A percentile compares a stretch with the other conserved stretches of the same genome.
These are phyloP conservation scores for Chesias legatella DNA, from an alignment of 2,888 invertebrate species.

Conservation along the genomic window DNA sequence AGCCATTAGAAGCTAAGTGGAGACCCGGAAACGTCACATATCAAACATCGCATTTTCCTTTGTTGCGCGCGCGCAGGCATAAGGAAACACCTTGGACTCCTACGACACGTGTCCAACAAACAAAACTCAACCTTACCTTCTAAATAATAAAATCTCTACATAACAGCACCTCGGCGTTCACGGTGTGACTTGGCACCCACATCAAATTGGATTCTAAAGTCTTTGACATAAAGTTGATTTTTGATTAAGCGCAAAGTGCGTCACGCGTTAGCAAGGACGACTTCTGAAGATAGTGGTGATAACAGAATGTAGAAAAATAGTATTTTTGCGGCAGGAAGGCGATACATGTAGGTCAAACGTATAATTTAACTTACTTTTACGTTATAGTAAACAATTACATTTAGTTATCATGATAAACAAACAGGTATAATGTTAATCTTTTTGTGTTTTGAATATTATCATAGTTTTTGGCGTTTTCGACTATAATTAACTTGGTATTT, in stretches of 20 bases:
- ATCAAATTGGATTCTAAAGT: constrained; percentile 9
- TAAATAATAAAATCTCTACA: not conserved
- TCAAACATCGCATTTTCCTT: constrained; percentile 43
- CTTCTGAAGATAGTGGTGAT: constrained; percentile 30
- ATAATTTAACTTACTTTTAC: constrained; percentile 1
- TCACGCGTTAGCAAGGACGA: constrained; percentile 28
- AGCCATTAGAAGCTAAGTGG: constrained; percentile 29
- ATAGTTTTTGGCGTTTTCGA: not conserved
- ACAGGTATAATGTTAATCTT: constrained; percentile 3
- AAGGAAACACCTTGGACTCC: constrained; percentile 45
- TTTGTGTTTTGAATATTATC: constrained; percentile 3
- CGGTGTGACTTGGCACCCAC: not conserved
- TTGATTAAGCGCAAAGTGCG: constrained; percentile 4
- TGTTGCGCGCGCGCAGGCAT: constrained; percentile 36
- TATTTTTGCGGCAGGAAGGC: constrained; percentile 21
- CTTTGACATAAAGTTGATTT: constrained; percentile 6
- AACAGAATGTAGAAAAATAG: constrained; percentile 27
- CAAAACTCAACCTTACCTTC: constrained; percentile 8
- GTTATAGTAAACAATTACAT: not conserved
- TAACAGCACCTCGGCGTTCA: constrained; percentile 3
- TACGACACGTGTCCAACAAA: constrained; percentile 12
- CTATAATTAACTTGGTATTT: too few relatives aligned
- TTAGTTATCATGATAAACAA: too few relatives aligned
- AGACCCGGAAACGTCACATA: constrained; percentile 41
- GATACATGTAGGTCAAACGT: constrained; percentile 23